Percentiles rank a stretch among this genome's conserved stretches.
These are phyloP conservation scores for Chaenogobius annularis DNA, from an alignment of 2,113 vertebrate species.

Conservation along the genomic window DNA sequence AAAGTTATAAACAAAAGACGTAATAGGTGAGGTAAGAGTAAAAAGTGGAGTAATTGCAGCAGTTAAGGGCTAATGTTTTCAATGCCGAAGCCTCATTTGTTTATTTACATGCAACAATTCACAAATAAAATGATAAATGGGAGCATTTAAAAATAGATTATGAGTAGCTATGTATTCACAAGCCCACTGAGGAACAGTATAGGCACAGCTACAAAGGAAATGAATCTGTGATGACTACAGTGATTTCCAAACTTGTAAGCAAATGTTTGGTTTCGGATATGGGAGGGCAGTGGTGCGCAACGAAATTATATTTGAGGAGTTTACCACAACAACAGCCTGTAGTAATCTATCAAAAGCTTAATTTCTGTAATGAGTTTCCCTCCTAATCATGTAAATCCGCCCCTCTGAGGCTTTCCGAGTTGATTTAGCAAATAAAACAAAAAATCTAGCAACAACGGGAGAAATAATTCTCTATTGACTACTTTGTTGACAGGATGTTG, in stretches of 20 bases:
- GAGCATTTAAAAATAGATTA: conserved; percentile 2
- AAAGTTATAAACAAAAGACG: neutral
- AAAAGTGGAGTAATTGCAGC: conserved; percentile 7
- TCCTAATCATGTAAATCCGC: conserved; percentile 67
- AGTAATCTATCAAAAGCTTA: conserved; percentile 75
- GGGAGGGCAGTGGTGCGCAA: conserved; percentile 64
- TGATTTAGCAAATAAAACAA: conserved; percentile 61
- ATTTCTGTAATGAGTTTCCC: conserved; percentile 73
- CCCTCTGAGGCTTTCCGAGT: conserved; percentile 56
- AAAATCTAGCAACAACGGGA: conserved; percentile 47
- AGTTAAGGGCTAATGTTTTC: neutral
- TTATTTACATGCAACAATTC: conserved; percentile 10
- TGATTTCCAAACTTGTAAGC: conserved; percentile 49
- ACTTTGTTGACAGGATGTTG: conserved; percentile 49
- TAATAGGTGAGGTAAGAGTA: neutral
- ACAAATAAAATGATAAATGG: conserved; percentile 16
- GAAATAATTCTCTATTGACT: conserved; percentile 59
- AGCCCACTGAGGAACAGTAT: neutral
- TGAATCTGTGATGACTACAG: conserved; percentile 20
- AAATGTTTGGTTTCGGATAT: conserved; percentile 57
- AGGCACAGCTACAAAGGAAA: conserved; percentile 18
- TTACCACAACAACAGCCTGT: conserved; percentile 72
- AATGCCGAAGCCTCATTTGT: neutral
- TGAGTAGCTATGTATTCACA: neutral
- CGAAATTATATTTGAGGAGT: conserved; percentile 60